Evolutionary conservation across 64 coral and sea anemone genomes (phyloP).

Genomic region (Astreopora myriophthalma): DNA sequence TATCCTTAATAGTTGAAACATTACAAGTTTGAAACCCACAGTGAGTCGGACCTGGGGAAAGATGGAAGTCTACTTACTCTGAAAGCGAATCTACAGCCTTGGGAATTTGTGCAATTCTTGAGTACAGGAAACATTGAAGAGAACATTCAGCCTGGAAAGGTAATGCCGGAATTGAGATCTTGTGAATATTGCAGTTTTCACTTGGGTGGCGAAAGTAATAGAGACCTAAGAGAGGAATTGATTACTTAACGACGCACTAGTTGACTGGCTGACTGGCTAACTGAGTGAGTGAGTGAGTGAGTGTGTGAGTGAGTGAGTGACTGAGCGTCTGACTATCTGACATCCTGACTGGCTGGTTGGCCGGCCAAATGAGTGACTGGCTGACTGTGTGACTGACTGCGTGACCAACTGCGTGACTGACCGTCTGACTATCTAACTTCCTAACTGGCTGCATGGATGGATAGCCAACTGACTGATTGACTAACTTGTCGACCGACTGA

Average conservation of each 20-base stretch:
- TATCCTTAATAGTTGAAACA: conserved; percentile 51
- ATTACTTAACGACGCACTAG: no score
- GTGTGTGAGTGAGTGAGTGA: no score
- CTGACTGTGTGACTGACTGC: neutral
- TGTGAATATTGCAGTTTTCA: no score
- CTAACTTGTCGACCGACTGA: neutral
- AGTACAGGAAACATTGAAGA: conserved; percentile 74
- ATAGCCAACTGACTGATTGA: neutral
- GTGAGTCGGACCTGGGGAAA: conserved; percentile 34
- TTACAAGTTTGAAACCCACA: conserved; percentile 60
- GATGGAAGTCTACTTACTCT: conserved; percentile 61
- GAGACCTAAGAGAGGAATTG: no score
- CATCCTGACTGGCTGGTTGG: neutral
- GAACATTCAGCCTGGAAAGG: conserved; percentile 67
- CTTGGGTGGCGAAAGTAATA: no score
- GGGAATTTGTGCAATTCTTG: conserved; percentile 80
- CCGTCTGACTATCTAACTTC: neutral
- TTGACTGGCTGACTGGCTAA: neutral
- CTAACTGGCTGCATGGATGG: neutral
- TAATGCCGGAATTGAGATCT: no score
- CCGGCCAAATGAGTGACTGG: neutral
- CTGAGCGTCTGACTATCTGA: neutral
- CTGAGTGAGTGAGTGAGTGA: neutral
- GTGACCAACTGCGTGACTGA: neutral
- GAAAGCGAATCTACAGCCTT: conserved; percentile 67